Evolutionary conservation across 2,113 vertebrate species (phyloP).

Genomic region (Verasper variegatus): DNA sequence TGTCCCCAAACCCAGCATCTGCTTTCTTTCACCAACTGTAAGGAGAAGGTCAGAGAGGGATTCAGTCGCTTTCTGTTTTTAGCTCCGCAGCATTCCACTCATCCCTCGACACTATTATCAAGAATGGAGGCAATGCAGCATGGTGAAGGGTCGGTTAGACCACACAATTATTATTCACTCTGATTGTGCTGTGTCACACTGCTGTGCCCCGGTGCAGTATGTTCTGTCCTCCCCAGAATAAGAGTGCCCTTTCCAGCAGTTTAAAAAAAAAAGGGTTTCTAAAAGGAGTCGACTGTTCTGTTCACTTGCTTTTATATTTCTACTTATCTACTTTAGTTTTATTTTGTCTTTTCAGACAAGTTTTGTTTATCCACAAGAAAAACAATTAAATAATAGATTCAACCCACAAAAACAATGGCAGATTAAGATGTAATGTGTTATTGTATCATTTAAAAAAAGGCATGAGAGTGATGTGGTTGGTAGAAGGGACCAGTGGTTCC

Average conservation of each 20-base stretch:
- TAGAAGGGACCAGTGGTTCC: too few species aligned
- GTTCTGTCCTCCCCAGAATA: constrained; percentile 46
- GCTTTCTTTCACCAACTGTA: background rate
- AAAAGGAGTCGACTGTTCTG: background rate
- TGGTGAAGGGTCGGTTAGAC: constrained; percentile 52
- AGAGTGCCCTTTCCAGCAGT: constrained; percentile 25
- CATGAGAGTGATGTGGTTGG: too few species aligned
- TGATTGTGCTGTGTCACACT: constrained; percentile 50
- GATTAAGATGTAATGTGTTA: too few species aligned
- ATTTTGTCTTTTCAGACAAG: too few species aligned
- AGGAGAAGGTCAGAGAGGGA: constrained; percentile 29
- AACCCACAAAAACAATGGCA: too few species aligned
- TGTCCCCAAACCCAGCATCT: constrained; percentile 3
- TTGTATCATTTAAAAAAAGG: too few species aligned
- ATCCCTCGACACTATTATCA: constrained; percentile 45
- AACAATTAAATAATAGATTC: too few species aligned
- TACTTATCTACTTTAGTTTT: background rate
- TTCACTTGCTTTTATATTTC: background rate
- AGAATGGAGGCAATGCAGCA: constrained; percentile 39
- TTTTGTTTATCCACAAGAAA: too few species aligned
- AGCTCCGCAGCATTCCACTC: constrained; percentile 25
- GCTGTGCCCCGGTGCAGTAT: constrained; percentile 44
- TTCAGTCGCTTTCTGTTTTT: constrained; percentile 24
- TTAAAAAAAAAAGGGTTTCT: constrained; percentile 4
- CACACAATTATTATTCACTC: constrained; percentile 65